phyloP scores from a whole-genome alignment of 2,113 vertebrate species.

The Oxyruncus cristatus region DNA sequence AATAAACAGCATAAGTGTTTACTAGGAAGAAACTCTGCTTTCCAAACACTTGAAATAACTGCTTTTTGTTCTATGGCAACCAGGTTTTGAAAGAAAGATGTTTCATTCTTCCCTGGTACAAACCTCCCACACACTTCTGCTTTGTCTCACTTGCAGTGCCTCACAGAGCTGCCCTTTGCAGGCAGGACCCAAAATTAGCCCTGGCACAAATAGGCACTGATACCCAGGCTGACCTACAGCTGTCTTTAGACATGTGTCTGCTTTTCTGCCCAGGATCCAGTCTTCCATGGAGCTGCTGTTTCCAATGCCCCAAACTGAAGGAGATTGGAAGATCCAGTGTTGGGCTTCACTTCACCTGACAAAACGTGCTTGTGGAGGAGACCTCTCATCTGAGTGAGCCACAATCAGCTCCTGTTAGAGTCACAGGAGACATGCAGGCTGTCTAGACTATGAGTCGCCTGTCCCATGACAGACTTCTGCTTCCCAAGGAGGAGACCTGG shows the following conservation, averaged over 20 bases:
- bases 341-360: background rate
- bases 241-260: fast-evolving
- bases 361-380: background rate
- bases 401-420: background rate
- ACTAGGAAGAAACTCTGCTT: background rate
- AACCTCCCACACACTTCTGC: background rate
- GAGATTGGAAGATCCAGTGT: background rate
- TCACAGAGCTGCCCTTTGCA: background rate
- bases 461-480: background rate
- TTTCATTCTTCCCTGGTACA: background rate
- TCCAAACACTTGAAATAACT: background rate
- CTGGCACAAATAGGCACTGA: background rate
- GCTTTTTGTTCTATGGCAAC: background rate
- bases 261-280: background rate
- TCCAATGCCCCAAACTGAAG: background rate
- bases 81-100: background rate
- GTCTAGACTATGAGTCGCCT: background rate
- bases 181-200: background rate
- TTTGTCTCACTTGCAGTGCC: background rate
- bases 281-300: background rate
- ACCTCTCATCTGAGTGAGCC: background rate
- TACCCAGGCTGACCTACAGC: background rate
- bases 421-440: background rate
- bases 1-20: background rate
- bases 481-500: background rate